Percentiles rank a stretch among this genome's conserved stretches.
Evolutionary conservation across 2,888 invertebrate species (phyloP).

Genomic region (Andrena hattorfiana): DNA sequence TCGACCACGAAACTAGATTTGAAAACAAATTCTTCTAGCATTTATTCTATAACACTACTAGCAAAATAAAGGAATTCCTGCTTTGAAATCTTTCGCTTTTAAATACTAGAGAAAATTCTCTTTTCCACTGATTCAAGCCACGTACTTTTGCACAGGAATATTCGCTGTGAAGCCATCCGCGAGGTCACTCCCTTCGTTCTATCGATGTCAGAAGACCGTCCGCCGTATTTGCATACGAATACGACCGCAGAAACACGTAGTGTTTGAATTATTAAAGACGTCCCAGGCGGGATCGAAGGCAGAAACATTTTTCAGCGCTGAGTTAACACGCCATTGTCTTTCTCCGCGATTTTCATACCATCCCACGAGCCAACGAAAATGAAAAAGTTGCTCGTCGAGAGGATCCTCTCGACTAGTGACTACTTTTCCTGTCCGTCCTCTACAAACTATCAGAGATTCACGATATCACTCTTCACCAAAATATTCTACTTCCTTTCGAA

Average conservation of each 20-base stretch:
- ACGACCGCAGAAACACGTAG: conserved; percentile 62
- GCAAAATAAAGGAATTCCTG: too few species aligned
- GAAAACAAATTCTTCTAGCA: too few species aligned
- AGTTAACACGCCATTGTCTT: conserved; percentile 72
- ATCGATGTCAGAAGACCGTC: conserved; percentile 25
- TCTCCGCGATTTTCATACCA: conserved; percentile 32
- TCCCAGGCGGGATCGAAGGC: conserved; percentile 60
- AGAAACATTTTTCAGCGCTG: conserved; percentile 71
- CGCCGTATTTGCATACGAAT: conserved; percentile 76
- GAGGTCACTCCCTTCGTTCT: conserved; percentile 14
- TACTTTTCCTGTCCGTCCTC: background rate
- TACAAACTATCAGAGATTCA: too few species aligned
- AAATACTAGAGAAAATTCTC: background rate
- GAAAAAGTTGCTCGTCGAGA: conserved; percentile 12
- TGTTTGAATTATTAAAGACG: conserved; percentile 76
- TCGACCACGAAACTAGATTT: too few species aligned
- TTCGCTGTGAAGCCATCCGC: background rate
- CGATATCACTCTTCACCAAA: too few species aligned
- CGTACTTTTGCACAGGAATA: too few species aligned
- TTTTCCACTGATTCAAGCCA: too few species aligned
- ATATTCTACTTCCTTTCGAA: background rate
- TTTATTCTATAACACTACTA: too few species aligned
- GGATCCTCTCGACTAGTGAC: background rate
- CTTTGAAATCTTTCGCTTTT: too few species aligned
- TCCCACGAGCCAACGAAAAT: conserved; percentile 1